phyloP scores from a whole-genome alignment of 2,797 vertebrate genomes.

The Pipistrellus pipistrellus region DNA sequence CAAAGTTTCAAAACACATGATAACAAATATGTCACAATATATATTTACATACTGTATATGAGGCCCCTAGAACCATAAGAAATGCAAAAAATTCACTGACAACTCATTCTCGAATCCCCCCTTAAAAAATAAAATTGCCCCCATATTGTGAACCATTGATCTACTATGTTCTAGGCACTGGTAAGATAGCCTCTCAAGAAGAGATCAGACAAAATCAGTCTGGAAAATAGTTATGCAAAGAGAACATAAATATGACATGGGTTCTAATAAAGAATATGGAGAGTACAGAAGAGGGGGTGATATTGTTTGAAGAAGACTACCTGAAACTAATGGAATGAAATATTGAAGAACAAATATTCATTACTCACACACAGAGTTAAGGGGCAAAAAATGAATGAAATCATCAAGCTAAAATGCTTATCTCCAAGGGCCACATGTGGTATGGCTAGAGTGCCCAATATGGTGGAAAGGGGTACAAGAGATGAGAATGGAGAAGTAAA shows the following conservation, averaged over 20 bases:
- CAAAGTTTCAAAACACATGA: no score
- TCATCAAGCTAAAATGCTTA: background rate
- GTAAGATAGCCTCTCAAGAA: background rate
- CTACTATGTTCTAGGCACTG: background rate
- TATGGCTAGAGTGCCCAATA: background rate
- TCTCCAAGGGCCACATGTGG: background rate
- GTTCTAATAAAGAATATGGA: background rate
- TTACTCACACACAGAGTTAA: background rate
- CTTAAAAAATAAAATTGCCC: no score
- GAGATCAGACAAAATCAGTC: slow-evolving; percentile 2
- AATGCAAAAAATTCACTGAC: no score
- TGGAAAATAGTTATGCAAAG: slow-evolving; percentile 21
- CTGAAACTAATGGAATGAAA: background rate
- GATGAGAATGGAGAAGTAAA: background rate
- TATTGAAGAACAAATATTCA: slow-evolving; percentile 1
- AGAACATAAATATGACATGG: background rate
- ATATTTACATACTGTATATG: no score
- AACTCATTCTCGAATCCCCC: no score
- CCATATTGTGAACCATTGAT: no score
- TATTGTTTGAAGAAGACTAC: background rate
- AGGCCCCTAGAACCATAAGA: no score
- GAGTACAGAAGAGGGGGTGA: background rate
- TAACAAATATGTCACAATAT: no score
- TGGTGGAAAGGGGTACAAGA: background rate
- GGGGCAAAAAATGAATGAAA: slow-evolving; percentile 21